Conservation (phyloP, 2,113 vertebrate genomes). For the Cairina moschata region DNA sequence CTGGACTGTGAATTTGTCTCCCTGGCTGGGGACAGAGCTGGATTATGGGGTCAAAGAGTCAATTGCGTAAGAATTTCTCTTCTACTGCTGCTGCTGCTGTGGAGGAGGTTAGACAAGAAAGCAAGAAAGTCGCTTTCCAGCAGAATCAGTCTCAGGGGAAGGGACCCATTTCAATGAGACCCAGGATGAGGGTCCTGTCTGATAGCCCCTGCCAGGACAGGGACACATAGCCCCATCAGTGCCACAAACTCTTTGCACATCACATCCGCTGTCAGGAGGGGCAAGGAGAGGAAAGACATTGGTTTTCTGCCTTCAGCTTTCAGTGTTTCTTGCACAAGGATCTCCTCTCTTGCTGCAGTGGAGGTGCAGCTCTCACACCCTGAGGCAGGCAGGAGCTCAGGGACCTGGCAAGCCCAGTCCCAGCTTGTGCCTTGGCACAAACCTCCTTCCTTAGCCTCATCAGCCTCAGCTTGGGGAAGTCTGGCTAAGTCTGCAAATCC, state of each 20-base stretch:
- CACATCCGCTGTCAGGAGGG: background rate
- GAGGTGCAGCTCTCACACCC: background rate
- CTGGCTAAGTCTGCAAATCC: background rate
- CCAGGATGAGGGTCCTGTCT: background rate
- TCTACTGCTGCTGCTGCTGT: background rate
- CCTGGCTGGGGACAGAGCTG: background rate
- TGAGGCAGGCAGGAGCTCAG: background rate
- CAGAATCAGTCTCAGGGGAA: background rate
- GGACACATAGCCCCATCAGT: background rate
- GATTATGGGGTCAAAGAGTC: background rate
- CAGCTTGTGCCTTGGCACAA: background rate
- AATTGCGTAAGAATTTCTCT: background rate
- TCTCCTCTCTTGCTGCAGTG: background rate
- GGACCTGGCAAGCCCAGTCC: background rate
- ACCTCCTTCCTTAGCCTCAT: background rate
- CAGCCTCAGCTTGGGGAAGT: background rate
- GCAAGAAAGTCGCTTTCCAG: background rate
- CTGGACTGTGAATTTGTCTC: background rate
- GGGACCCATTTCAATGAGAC: background rate
- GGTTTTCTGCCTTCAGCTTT: background rate
- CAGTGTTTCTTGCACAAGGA: background rate
- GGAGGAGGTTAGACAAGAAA: background rate
- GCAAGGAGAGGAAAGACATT: background rate
- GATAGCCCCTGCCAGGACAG: background rate
- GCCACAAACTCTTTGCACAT: background rate